Base-by-base conservation (phyloP, 35 echinoderm and acorn worm genomes). In the Holothuria glaberrima region DNA sequence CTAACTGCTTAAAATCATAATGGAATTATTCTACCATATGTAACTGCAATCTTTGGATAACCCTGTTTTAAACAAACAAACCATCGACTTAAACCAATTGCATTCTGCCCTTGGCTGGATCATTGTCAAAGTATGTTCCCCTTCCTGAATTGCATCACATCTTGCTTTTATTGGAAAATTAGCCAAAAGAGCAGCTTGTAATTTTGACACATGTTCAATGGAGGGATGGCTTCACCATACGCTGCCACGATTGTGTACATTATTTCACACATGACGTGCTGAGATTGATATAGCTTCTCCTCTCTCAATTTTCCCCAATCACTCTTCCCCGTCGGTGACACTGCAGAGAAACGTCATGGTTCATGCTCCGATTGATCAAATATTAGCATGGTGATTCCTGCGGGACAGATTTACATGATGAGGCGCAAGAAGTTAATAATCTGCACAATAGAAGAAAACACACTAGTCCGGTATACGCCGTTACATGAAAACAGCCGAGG, bases 291-390 rank as follows among this genome's bases (percentile, higher is more conserved):
- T 84, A 31, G 59, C 54, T 7, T 24, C 54, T 82, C 79, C 79
- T 84, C 56, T 84, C 80, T 84, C 80, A 10, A 84, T 84, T 84
- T 84, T 84, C 80, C 56, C 80, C 80, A 84, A 84, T 84, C 80
- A 84, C 46, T 84, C 80, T 84, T 84, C 21, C 80, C 6, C 56
- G 25, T 60, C 80, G 80, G 54, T 59, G 80, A 84, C 59, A 84
- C 80, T 36, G 59, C 46, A 59, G 52, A 84, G 57, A 28, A 84
- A 56, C 52, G 80, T 84, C 80, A 84, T 54, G 80, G 80, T 84
- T 84, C 80, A 84, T 63, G 80, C 80, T 84, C 80, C 54, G 80
- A 84, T 84, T 84, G 80, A 84, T 84, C 80, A 84, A 84, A 84
- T 84, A 84, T 84, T 84, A 84, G 80, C 80, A 84, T 33, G 52